Evolutionary conservation across 2,797 vertebrate genomes (phyloP).

Genomic region (Gymnoscopelus braueri): DNA sequence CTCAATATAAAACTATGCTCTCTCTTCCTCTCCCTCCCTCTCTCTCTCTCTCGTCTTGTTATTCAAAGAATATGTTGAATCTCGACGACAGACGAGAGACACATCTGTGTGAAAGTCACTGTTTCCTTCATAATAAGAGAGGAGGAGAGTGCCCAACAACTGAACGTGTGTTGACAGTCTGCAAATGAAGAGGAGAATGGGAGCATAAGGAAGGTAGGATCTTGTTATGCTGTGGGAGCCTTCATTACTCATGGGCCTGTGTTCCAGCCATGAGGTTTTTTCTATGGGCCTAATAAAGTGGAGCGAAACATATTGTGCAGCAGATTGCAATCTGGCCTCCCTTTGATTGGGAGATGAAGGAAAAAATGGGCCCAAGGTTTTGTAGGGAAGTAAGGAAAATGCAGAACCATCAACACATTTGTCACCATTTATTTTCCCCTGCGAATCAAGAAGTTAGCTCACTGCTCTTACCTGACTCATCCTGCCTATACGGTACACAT

Average conservation of each 20-base stretch:
- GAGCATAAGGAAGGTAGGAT: slow-evolving; percentile 63
- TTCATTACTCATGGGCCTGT: slow-evolving; percentile 72
- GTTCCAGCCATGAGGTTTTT: slow-evolving; percentile 69
- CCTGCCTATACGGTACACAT: slow-evolving; percentile 20
- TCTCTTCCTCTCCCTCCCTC: too few relatives aligned
- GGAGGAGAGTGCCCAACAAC: slow-evolving; percentile 55
- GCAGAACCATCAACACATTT: slow-evolving; percentile 57
- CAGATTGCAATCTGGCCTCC: slow-evolving; percentile 82
- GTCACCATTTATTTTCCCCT: slow-evolving; percentile 42
- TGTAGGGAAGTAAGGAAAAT: slow-evolving; percentile 25
- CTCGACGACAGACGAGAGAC: slow-evolving; percentile 20
- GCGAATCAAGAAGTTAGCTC: slow-evolving; percentile 41
- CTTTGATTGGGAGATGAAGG: slow-evolving; percentile 78
- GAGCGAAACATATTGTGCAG: slow-evolving; percentile 80
- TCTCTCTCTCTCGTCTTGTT: slow-evolving; percentile 8
- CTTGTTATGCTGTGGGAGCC: slow-evolving; percentile 66
- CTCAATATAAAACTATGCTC: too few relatives aligned
- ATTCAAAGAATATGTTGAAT: slow-evolving; percentile 39
- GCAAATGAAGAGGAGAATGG: slow-evolving; percentile 53
- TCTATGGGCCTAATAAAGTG: slow-evolving; percentile 79
- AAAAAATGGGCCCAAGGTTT: slow-evolving; percentile 68
- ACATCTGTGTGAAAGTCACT: slow-evolving; percentile 26
- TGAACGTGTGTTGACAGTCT: slow-evolving; percentile 8
- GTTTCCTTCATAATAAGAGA: slow-evolving; percentile 21
- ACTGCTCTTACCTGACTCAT: slow-evolving; percentile 21